Base-by-base conservation (phyloP, 2,113 vertebrate genomes). In the Tretioscincus oriximinensis region DNA sequence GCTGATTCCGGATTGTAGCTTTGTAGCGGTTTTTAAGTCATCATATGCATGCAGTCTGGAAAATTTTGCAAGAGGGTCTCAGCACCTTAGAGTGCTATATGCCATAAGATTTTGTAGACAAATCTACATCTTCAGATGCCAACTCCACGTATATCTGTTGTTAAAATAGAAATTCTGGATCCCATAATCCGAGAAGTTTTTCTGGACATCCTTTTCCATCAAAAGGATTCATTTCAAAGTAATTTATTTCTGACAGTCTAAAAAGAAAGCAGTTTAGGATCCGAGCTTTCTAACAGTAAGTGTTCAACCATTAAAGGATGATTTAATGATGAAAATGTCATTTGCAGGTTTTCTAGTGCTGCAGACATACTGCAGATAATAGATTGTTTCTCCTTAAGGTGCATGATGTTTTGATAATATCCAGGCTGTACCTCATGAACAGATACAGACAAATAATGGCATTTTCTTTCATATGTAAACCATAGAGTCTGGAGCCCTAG, bases 401-500 rank as follows among this genome's bases (percentile, higher is more conserved):
- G 22, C 9, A 22, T 8, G 8, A 73, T 58, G 51, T 58, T 9
- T 26, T 73, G 49, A n/a, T n/a, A 54, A 73, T 81, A 75, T 83
- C 83, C 69, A 84, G 35, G 76, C 78, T 22, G 7, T 18, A 6
- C 14, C 66, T 24, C 20, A 78, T 81, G 66, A 54, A 58, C 75
- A 87, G 76, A 82, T 75, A 16, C 84, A 76, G 80, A 47, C 80
- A n/a, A n/a, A n/a, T n/a, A n/a, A n/a, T n/a, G n/a, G n/a, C n/a
- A 41, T 5, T 41, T 41, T 5, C 35, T 41, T 41, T 41, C 2
- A 41, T 41, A 41, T 41, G 35, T 2, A 41, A 41, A 41, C 35
- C 35, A 41, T 41, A 41, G 35, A 41, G 35, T 5, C 60, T 63
- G 60, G 20, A 63, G 60, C 35, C 5, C 35, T 41, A 41, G 35